These are phyloP conservation scores for Agrenia bidenticulata DNA, from an alignment of 2,888 invertebrate genomes.

Conservation along the genomic window DNA sequence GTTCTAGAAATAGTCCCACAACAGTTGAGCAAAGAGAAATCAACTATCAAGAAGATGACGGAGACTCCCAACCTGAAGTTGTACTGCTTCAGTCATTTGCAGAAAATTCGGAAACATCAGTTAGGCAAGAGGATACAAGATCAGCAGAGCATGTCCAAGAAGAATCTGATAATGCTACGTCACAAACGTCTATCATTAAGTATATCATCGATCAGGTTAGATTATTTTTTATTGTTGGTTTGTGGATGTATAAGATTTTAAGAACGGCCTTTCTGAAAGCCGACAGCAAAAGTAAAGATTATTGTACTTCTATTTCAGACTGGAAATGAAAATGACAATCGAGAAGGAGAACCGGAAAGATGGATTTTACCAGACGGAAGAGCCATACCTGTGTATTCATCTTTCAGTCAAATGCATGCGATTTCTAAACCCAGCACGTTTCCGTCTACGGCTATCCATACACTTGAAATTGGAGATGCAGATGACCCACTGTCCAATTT, in stretches of 20 bases:
- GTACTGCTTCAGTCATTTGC: background rate
- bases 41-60: background rate
- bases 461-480: background rate
- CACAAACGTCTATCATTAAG: slow-evolving; percentile 38
- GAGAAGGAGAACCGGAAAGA: slow-evolving; percentile 29
- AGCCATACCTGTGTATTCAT: slow-evolving; percentile 43
- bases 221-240: no score
- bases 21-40: background rate
- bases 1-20: background rate
- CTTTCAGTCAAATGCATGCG: slow-evolving; percentile 29
- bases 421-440: slow-evolving; percentile 16
- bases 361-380: slow-evolving; percentile 42
- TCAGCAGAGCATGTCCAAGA: background rate
- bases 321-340: slow-evolving; percentile 7
- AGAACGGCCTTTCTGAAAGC: background rate
- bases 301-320: background rate
- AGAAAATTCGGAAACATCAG: slow-evolving; percentile 6
- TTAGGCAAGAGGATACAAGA: background rate
- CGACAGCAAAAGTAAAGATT: background rate
- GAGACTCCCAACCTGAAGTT: background rate
- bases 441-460: slow-evolving; percentile 28
- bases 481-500: background rate
- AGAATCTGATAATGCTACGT: slow-evolving; percentile 20
- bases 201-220: slow-evolving; percentile 44
- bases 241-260: no score